Conservation (phyloP, 2,113 vertebrate species). For the Neotragus pygmaeus region DNA sequence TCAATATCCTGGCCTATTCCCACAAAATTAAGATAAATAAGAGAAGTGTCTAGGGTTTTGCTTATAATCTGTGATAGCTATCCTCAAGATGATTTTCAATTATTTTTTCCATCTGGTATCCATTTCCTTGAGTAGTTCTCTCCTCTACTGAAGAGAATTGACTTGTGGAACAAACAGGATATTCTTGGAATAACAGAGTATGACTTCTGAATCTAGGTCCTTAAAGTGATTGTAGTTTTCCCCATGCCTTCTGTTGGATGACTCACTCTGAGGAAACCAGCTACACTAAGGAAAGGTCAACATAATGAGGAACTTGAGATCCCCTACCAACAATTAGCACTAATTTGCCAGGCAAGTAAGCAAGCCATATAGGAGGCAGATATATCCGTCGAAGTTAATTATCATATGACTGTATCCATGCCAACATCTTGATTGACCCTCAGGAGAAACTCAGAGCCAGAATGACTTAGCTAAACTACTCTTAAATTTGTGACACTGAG, state of each 20-base stretch:
- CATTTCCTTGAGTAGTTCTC: neutral
- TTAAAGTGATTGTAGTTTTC: neutral
- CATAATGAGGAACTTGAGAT: neutral
- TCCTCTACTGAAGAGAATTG: neutral
- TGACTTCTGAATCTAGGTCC: neutral
- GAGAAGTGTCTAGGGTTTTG: neutral
- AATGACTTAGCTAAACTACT: neutral
- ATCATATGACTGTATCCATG: neutral
- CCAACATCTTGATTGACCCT: neutral
- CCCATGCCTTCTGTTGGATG: neutral
- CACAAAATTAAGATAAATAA: neutral
- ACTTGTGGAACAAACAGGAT: neutral
- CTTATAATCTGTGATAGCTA: neutral
- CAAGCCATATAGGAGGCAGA: neutral
- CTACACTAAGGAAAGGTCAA: neutral
- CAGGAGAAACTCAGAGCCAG: neutral
- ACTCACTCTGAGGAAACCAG: neutral
- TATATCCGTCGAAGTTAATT: neutral
- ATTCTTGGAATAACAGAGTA: neutral
- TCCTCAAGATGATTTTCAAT: neutral
- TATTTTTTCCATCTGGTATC: neutral
- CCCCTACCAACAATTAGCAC: neutral
- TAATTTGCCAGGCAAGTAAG: neutral
- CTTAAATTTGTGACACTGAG: neutral
- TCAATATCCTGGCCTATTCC: neutral